Evolutionary conservation across 2,113 vertebrate genomes (phyloP), one percentile per base, ranked within the genome.

Genomic region (Tichodroma muraria): DNA sequence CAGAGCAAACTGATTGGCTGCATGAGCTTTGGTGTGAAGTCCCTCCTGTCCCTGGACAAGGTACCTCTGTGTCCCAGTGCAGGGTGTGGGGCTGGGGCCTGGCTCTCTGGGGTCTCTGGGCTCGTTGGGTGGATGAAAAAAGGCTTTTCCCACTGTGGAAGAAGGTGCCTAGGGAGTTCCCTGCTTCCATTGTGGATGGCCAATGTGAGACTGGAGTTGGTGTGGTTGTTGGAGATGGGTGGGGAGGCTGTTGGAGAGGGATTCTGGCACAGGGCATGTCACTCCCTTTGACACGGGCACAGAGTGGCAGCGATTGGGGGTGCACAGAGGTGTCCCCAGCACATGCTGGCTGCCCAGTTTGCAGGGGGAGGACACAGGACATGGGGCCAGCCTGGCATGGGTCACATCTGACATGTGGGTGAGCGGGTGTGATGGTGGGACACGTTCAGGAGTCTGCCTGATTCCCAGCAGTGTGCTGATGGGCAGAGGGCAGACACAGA

Each of bases 1-100:
- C 97, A 90, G 71, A 98, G 96, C 1, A 28, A 93, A 24, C 97
- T 99, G 33, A 92, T 99, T 0, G 99, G 99, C 68, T 99, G 99
- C 96, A 98, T 98, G 98, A 99, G 99, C 97, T 99, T 99, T 5
- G 98, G 99, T 1, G 94, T 99, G 81, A 98, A 97, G 96, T 98
- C 99, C n/a, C 98, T 99, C 42, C 96, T 98, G 97, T 95, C 96
- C 79, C 96, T 93, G 6, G 95, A 98, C 44, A 99, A 99, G 98
- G 99, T 98, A 94, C 21, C 38, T 75, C 33, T 0, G 0, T 71
- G 83, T 42, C 0, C 6, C 24, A 35, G 72, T 0, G 4, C 69
- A 57, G 65, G 0, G 0, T 2, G 13, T 35, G 68, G 91, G 68
- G 14, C 63, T 66, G 71, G 53, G 42, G 13, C 6, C 16, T 21